A percentile compares a stretch with the other conserved stretches of the same genome.
phyloP scores from a whole-genome alignment of 1,140 invertebrate species.

The Atopsyche davidsoni region DNA sequence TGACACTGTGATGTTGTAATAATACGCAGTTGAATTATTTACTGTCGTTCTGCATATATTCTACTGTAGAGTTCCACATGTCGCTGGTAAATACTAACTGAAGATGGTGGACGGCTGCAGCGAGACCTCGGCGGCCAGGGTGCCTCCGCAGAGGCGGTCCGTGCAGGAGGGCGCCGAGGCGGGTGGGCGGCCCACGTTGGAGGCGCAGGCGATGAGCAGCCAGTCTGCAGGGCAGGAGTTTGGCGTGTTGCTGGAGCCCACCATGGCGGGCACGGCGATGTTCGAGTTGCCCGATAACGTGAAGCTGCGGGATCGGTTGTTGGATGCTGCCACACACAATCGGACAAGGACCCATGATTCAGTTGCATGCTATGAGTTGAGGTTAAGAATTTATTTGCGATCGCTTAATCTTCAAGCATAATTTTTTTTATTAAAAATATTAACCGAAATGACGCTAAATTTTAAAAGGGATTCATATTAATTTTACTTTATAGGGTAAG shows the following conservation, averaged over 20 bases:
- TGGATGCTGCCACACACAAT: conserved; percentile 40
- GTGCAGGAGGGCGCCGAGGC: conserved; percentile 53
- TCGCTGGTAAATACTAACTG: conserved; percentile 49
- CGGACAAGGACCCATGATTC: too few species aligned
- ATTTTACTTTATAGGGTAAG: too few species aligned
- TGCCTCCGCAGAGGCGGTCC: conserved; percentile 67
- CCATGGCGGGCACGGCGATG: conserved; percentile 57
- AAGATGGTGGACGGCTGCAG: conserved; percentile 53
- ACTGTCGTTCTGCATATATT: neutral
- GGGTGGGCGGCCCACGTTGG: conserved; percentile 54
- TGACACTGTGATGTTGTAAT: too few species aligned
- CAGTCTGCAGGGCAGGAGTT: conserved; percentile 68
- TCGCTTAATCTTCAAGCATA: too few species aligned
- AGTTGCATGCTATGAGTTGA: too few species aligned
- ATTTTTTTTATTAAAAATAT: too few species aligned
- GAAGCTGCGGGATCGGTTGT: conserved; percentile 60
- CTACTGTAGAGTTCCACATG: neutral
- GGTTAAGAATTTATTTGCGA: too few species aligned
- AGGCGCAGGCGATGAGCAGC: conserved; percentile 69
- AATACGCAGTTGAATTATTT: too few species aligned
- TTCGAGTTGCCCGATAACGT: conserved; percentile 69
- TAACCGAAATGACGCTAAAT: too few species aligned
- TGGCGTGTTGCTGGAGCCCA: conserved; percentile 53
- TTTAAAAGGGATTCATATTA: too few species aligned
- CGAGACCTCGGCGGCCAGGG: conserved; percentile 58